Base-by-base conservation (phyloP, 2,888 invertebrate species). In the Scaptomyza caliginosa region DNA sequence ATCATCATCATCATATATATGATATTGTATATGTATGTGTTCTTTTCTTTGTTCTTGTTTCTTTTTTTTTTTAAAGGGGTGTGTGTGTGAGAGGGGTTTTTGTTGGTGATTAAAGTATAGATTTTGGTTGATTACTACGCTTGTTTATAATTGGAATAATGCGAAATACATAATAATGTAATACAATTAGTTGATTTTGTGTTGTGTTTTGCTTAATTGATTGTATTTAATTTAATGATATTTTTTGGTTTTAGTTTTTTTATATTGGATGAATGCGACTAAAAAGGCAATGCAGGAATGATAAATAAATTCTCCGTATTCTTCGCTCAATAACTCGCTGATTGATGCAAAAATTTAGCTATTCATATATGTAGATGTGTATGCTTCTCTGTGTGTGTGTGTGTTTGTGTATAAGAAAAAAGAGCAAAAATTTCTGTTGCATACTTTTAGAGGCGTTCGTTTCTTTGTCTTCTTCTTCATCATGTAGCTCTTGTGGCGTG, bases 61-160 rank as follows among this genome's bases (percentile, higher is more conserved):
- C 34, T 50, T 58, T 56, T 54, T 30, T 67, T 17, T 38, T n/a
- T 30, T 8, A 23, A 8, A 3, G 13, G 10, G 39, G 13, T n/a
- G n/a, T n/a, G n/a, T n/a, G n/a, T n/a, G 26, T 40, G 30, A 19
- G 28, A 11, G 26, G 26, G 6, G 38, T 30, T 19, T 42, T 24
- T 11, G 30, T 2, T 23, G 43, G 56, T 71, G 84, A 86, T 80
- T 86, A 81, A 81, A 86, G 74, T 86, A 86, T 86, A 81, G 72
- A 52, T 67, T 28, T 28, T 60, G 70, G 70, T 74, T 83, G 80
- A 86, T 83, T 86, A 81, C 43, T 81, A 81, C 86, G 86, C 80
- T 85, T 65, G 80, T 77, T 86, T 86, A 86, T 84, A 81, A 83
- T 84, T 81, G 84, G 84, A 86, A 80, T 86, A 83, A 86, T 80